Base-by-base conservation (phyloP, 23 tunicate species). In the Oikopleura dioica region DNA sequence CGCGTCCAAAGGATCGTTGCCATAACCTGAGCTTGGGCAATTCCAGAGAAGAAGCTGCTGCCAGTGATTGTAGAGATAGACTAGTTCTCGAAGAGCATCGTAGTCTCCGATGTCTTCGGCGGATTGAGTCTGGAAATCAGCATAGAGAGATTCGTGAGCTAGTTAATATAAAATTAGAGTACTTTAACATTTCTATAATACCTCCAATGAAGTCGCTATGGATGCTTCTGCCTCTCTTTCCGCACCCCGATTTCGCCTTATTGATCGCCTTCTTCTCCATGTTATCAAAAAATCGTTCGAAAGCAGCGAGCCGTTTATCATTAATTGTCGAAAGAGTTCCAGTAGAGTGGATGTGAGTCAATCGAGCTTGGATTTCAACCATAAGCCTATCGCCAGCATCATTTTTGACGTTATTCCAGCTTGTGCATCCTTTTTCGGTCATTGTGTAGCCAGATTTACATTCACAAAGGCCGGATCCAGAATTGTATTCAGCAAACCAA, bases 391-490 rank as follows among this genome's bases (percentile, higher is more conserved):
- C 29, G 29, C 33, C 30, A 16, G 33, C 26, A 31, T 63, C 72
- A 31, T 5, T 2, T 31, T 21, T 21, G 16, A 12, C 72, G 5
- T 24, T 5, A 63, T 23, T 31, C 29, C 29, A 63, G 29, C 30
- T 23, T 12, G 5, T 4, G 26, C 72, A 63, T 12, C 72, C 72
- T 12, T 16, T 12, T 12, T 12, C 33, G 33, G 72, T 63, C 30
- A 2, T 2, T 12, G 72, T 21, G 81, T 68, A 94, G 23, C 99
- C 99, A 29, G 85, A 44, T 4, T 38, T 50, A 77, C 99, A 94
- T 35, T 86, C 83, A 69, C 99, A 94, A 16, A 36, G 81, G 26
- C 95, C 99, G 32, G 85, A 83, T 38, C 59, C 68, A 76, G 81
- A 81, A 79, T 94, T 79, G 68, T 94, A 94, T 16, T 51, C 38